These are phyloP conservation scores for Phrynosoma platyrhinos DNA, from an alignment of 2,113 vertebrate genomes.

Conservation along the genomic window DNA sequence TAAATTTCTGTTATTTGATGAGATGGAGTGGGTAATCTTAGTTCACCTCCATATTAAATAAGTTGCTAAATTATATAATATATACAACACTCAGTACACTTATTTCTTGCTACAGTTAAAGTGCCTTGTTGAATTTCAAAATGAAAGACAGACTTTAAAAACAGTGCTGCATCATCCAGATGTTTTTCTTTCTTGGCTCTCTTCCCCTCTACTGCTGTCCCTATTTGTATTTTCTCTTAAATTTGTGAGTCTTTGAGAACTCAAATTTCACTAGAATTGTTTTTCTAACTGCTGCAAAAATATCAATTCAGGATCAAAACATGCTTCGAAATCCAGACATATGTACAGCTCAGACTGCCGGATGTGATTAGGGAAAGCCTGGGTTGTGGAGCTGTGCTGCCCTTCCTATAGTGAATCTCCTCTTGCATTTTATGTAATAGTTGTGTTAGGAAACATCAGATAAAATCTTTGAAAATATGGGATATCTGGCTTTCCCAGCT, in stretches of 20 bases:
- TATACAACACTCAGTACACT: not conserved
- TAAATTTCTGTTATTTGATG: not conserved
- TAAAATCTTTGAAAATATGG: not conserved
- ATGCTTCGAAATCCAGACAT: conserved; percentile 1
- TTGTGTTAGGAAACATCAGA: not conserved
- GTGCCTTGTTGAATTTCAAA: no score
- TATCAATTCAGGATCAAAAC: not conserved
- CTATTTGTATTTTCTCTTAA: not conserved
- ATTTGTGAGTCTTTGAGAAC: not conserved
- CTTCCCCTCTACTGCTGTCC: not conserved
- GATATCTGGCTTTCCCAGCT: not conserved
- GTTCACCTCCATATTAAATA: not conserved
- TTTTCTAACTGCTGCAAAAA: conserved; percentile 9
- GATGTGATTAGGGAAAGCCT: not conserved
- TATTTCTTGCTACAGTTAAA: not conserved
- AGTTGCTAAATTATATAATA: not conserved
- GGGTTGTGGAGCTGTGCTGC: not conserved
- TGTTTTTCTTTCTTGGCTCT: no score
- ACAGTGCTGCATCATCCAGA: not conserved
- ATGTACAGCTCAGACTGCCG: not conserved
- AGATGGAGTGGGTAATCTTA: not conserved
- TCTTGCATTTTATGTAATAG: not conserved
- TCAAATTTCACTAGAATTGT: not conserved
- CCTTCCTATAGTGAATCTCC: not conserved
- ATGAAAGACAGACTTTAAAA: not conserved